Percentiles rank a stretch among this genome's conserved stretches.
Evolutionary conservation across 2,888 invertebrate species (phyloP).

Genomic region (Drosophila neonasuta): DNA sequence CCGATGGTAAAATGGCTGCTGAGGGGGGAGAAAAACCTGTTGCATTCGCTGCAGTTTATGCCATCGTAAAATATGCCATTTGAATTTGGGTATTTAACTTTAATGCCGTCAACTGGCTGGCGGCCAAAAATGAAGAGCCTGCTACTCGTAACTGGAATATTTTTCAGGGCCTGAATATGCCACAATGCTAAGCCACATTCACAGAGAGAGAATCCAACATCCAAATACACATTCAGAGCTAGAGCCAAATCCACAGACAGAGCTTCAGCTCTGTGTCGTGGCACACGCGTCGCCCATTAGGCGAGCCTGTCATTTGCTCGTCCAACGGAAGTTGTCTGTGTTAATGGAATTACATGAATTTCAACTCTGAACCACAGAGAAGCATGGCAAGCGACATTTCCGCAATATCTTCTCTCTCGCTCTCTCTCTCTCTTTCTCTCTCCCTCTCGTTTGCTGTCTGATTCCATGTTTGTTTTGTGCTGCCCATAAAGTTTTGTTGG

Average conservation of each 20-base stretch:
- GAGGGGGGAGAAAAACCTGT: constrained; percentile 44
- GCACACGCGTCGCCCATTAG: constrained; percentile 63
- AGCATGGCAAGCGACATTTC: constrained; percentile 49
- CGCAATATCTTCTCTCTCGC: constrained; percentile 22
- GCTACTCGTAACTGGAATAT: constrained; percentile 16
- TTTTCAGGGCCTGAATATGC: constrained; percentile 23
- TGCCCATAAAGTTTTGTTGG: constrained; percentile 52
- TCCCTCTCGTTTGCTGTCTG: not conserved
- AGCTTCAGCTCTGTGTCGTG: constrained; percentile 12
- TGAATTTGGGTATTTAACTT: constrained; percentile 64
- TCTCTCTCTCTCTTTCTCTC: not conserved
- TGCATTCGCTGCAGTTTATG: constrained; percentile 58
- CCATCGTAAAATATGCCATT: constrained; percentile 59
- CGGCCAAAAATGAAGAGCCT: constrained; percentile 15
- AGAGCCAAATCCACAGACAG: not conserved
- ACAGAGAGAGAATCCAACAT: not conserved
- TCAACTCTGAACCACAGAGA: constrained; percentile 69
- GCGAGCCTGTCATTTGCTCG: constrained; percentile 65
- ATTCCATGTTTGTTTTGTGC: constrained; percentile 6
- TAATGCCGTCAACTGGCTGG: constrained; percentile 31
- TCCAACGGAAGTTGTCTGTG: constrained; percentile 73
- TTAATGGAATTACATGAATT: constrained; percentile 76
- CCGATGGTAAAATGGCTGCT: constrained; percentile 7
- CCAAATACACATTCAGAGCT: constrained; percentile 4
- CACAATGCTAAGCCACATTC: constrained; percentile 34